Evolutionary conservation across 2,797 vertebrate species (phyloP).

Genomic region (Enteromius radiatus): DNA sequence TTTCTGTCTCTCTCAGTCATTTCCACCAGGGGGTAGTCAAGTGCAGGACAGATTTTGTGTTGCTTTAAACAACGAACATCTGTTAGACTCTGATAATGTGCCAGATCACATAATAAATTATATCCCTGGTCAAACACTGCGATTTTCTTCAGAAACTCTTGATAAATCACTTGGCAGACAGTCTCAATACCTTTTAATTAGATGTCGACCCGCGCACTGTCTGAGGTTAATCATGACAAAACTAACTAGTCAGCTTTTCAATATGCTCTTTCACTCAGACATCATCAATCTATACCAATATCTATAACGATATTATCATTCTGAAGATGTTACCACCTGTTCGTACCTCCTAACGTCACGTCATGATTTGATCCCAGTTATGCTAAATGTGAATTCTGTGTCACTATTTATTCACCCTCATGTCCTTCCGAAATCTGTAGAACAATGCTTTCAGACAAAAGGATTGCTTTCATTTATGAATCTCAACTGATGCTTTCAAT

Average conservation of each 20-base stretch:
- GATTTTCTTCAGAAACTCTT: constrained; percentile 19
- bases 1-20: neutral
- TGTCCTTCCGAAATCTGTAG: neutral
- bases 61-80: neutral
- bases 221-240: neutral
- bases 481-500: neutral
- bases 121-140: neutral
- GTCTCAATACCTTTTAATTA: constrained; percentile 15
- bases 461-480: neutral
- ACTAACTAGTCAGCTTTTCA: neutral
- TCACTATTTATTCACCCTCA: neutral
- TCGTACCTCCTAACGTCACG: too few relatives aligned
- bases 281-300: neutral
- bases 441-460: neutral
- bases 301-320: neutral
- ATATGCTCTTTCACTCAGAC: neutral
- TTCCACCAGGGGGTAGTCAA: constrained; percentile 37
- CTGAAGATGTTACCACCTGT: neutral
- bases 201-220: neutral
- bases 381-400: neutral
- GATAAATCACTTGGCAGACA: neutral
- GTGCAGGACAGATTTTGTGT: neutral
- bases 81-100: neutral
- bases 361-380: neutral
- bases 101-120: neutral